Evolutionary conservation across 2,888 invertebrate genomes (phyloP), one percentile per base, ranked within the genome.

Genomic region (Mycalesis mineus): DNA sequence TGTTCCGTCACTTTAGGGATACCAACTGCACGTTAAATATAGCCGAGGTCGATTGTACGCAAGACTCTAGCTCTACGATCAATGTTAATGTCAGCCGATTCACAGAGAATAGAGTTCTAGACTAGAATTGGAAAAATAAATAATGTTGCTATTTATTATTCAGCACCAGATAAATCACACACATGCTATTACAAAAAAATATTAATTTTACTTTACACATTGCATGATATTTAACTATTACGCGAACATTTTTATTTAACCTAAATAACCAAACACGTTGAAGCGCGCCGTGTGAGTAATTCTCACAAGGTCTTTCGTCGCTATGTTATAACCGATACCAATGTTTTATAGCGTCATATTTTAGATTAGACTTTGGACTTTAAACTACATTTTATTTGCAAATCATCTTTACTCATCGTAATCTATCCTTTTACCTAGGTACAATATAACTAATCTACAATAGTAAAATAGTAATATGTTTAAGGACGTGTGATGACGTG

Each of bases 1-100:
- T 49, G 37, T 49, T 49, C 7, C 17, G 37, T 49, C 49, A 49
- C 33, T 45, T 47, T 11, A 22, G 33, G 15, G 31, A 47, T 39
- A 49, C 49, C 49, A 39, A 48, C 49, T 49, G 9, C 31, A 8
- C 9, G 15, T 11, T 33, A 47, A 33, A 47, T 47, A 33, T 49
- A 49, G 37, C 49, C 49, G 49, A 49, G 49, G 49, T 49, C 49
- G 39, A 37, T 22, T 14, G 37, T 48, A 48, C 28, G 36, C 36
- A 48, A 48, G 22, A 4, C n/a, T 14, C 29, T 14, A 5, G 13
- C 13, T n/a, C n/a, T 13, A 9, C 37, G 49, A 37, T 49, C 49
- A 49, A 49, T 49, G 49, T 39, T 49, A 49, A 39, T 49, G 49
- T 39, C 49, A 49, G 28, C 13, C 22, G 22, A 36, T 22, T 39